These are phyloP conservation scores for Crocodylus rhombifer DNA, from an alignment of 2,797 vertebrate species.

Conservation along the genomic window DNA sequence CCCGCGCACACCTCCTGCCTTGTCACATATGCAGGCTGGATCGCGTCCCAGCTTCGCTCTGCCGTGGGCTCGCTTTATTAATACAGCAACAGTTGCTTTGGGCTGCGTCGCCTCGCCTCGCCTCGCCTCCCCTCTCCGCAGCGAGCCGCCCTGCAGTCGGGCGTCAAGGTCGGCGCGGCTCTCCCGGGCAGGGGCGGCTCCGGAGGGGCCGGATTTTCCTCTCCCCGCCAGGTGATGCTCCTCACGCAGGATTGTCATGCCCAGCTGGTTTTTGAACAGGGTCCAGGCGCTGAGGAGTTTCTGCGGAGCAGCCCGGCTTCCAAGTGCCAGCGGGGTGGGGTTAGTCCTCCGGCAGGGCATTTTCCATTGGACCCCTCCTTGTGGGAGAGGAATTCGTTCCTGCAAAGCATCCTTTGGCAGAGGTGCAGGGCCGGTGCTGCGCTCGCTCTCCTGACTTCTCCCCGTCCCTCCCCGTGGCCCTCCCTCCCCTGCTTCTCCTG, in stretches of 20 bases:
- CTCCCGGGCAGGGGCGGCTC: not conserved
- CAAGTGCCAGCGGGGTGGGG: not conserved
- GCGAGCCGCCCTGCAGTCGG: not conserved
- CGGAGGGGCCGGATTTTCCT: not conserved
- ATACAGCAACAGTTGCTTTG: not conserved
- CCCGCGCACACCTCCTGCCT: not conserved
- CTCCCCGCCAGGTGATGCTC: not conserved
- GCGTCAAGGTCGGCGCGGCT: not conserved
- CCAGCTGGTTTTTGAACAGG: not conserved
- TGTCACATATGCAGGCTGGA: not conserved
- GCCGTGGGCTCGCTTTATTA: not conserved
- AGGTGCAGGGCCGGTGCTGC: not conserved
- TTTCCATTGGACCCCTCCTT: not conserved
- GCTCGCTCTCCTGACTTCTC: not conserved
- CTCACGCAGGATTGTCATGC: not conserved
- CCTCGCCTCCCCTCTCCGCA: not conserved
- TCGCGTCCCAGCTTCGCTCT: not conserved
- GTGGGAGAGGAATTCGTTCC: no score
- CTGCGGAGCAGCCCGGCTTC: not conserved
- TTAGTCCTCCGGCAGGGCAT: slow-evolving; percentile 35
- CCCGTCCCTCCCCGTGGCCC: not conserved
- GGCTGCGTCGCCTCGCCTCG: not conserved
- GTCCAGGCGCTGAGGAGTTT: not conserved
- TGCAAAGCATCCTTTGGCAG: not conserved
- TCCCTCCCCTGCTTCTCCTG: not conserved